These are phyloP conservation scores for Calephelis virginiensis DNA, from an alignment of 1,140 invertebrate species.

Conservation along the genomic window DNA sequence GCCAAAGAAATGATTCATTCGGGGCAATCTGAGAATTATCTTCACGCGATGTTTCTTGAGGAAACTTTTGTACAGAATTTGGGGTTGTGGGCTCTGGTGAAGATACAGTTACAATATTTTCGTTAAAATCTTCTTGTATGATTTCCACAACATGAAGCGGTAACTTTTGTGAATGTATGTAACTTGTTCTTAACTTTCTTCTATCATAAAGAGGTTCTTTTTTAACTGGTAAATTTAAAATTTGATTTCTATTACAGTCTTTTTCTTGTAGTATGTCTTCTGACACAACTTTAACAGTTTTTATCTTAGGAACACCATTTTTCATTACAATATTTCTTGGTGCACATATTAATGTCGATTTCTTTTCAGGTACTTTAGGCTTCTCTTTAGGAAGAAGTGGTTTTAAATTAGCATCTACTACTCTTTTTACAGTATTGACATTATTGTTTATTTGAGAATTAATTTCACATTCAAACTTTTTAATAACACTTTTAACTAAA, in stretches of 20 bases:
- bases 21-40: constrained; percentile 63
- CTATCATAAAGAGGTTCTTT: constrained; percentile 68
- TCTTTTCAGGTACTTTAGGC: constrained; percentile 77
- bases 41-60: constrained; percentile 47
- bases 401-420: constrained; percentile 39
- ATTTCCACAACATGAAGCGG: constrained; percentile 69
- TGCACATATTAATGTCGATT: constrained; percentile 67
- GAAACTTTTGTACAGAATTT: constrained; percentile 19
- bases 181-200: constrained; percentile 69
- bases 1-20: constrained; percentile 75
- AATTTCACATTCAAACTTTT: constrained; percentile 72
- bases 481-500: constrained; percentile 64
- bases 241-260: constrained; percentile 31
- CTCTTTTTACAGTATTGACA: constrained; percentile 43
- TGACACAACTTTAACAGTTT: constrained; percentile 54
- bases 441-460: constrained; percentile 47
- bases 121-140: constrained; percentile 64
- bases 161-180: constrained; percentile 65
- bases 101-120: constrained; percentile 27
- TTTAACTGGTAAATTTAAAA: constrained; percentile 41
- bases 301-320: constrained; percentile 74
- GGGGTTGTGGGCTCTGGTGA: constrained; percentile 21
- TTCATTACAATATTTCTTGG: constrained; percentile 69
- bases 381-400: constrained; percentile 57
- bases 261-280: constrained; percentile 35